These are phyloP conservation scores for Morus bassanus DNA, from an alignment of 2,797 vertebrate species.

Conservation along the genomic window DNA sequence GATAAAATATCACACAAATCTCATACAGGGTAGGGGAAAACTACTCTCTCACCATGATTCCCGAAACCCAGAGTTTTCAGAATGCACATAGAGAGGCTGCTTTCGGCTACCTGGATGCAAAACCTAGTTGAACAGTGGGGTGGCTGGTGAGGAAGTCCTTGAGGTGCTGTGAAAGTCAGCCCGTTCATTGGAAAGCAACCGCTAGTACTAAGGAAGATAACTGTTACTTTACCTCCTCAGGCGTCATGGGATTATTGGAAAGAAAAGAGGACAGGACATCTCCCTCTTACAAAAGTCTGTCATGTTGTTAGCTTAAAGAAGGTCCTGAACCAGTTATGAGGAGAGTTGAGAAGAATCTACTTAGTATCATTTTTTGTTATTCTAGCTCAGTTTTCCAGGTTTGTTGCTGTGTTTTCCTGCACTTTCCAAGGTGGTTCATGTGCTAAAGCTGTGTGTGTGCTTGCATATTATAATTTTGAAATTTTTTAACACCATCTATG, in stretches of 20 bases:
- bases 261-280: neutral
- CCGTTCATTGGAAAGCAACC: accelerated
- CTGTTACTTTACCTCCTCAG: neutral
- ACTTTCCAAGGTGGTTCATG: neutral
- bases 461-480: neutral
- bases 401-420: neutral
- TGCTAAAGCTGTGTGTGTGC: neutral
- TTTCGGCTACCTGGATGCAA: neutral
- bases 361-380: neutral
- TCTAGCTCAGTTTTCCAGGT: neutral
- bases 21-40: neutral
- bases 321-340: neutral
- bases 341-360: neutral
- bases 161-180: neutral
- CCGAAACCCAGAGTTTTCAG: neutral
- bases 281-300: neutral
- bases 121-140: accelerated
- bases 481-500: neutral
- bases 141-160: neutral
- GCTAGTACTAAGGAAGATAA: accelerated
- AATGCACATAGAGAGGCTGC: accelerated
- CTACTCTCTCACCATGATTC: neutral
- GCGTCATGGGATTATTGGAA: accelerated
- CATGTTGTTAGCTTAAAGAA: neutral
- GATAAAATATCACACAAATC: neutral